phyloP scores from a whole-genome alignment of 2,888 invertebrate species.

The Mystacides longicornis region DNA sequence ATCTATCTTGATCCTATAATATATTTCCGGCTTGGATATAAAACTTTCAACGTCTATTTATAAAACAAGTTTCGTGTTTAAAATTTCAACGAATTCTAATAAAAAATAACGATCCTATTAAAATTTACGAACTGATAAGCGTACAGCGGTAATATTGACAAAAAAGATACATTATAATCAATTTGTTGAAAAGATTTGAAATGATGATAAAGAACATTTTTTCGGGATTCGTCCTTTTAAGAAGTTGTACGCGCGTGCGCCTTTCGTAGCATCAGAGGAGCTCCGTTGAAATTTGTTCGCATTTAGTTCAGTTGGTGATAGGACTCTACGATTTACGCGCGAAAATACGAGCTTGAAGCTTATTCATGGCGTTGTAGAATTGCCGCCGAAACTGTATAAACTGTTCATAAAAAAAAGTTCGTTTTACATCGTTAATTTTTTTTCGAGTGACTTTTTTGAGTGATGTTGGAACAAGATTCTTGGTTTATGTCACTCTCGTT shows the following conservation, averaged over 20 bases:
- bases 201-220: background rate
- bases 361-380: background rate
- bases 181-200: background rate
- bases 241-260: background rate
- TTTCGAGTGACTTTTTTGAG: too few relatives aligned
- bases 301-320: background rate
- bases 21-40: too few relatives aligned
- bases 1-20: too few relatives aligned
- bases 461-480: background rate
- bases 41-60: too few relatives aligned
- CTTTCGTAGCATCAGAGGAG: too few relatives aligned
- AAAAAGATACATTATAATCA: background rate
- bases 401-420: background rate
- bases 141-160: too few relatives aligned
- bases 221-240: background rate
- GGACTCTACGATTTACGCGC: background rate
- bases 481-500: background rate
- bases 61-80: too few relatives aligned
- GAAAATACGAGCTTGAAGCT: background rate
- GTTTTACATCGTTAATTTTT: background rate
- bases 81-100: too few relatives aligned
- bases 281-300: background rate
- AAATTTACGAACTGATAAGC: too few relatives aligned
- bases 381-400: background rate
- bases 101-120: too few relatives aligned